Evolutionary conservation across 2,797 vertebrate genomes (phyloP).

Genomic region (Syndactyla subalaris): DNA sequence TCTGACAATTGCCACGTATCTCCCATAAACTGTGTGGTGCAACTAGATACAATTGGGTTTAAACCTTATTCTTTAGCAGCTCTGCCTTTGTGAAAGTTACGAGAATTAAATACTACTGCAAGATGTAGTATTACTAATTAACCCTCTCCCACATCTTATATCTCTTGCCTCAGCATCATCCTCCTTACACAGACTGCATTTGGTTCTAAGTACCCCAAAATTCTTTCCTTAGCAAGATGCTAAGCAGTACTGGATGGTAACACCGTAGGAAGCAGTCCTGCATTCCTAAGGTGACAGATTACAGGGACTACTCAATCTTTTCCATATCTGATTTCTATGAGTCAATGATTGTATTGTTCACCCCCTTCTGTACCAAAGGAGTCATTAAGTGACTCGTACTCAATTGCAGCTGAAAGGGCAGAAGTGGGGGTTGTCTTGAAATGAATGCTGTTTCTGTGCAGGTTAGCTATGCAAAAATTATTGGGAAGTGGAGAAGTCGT

Average conservation of each 20-base stretch:
- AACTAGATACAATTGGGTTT: background rate
- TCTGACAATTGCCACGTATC: background rate
- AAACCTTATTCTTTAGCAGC: background rate
- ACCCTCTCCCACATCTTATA: background rate
- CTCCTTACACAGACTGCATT: background rate
- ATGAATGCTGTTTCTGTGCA: conserved; percentile 44
- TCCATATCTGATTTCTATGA: conserved; percentile 38
- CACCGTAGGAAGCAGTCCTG: background rate
- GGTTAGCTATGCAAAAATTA: background rate
- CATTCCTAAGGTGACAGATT: background rate
- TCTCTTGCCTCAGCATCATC: background rate
- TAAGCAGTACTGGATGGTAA: background rate
- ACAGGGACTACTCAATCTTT: background rate
- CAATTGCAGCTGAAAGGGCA: conserved; percentile 14
- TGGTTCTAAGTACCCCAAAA: background rate
- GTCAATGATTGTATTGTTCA: conserved; percentile 42
- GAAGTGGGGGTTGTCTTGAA: conserved; percentile 12
- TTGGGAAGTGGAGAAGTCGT: background rate
- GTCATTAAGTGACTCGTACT: conserved; percentile 1
- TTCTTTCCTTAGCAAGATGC: background rate
- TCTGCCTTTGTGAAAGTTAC: background rate
- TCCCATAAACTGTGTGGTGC: background rate
- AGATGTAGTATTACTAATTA: background rate
- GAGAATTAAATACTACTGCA: background rate
- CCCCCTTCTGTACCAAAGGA: background rate